Base-by-base conservation (phyloP, 1,140 invertebrate genomes). In the Formica exsecta region DNA sequence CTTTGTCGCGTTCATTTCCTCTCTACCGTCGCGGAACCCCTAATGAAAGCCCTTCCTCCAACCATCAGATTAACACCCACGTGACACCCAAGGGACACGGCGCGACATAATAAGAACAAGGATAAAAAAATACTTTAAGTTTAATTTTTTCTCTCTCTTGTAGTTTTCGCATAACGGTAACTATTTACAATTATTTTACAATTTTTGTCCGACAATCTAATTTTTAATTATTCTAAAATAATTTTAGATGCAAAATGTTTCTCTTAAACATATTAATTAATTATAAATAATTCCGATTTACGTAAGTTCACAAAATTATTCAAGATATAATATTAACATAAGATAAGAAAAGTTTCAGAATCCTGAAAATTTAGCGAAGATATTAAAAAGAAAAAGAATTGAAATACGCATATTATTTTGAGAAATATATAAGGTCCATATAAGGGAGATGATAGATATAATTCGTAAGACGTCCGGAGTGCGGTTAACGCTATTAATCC, bases 11-110 rank as follows among this genome's bases (percentile, higher is more conserved):
- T 85, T 36, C 64, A 59, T 85, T 89, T 77, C 54, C 54, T 32
- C 32, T 32, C 3, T 90, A 71, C 70, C 41, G 74, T 90, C 86
- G 70, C 75, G 59, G 6, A 38, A 59, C 51, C 73, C 80, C 88
- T 90, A 90, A 90, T 90, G 89, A 89, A 90, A 90, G 85, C 79
- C 79, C 86, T 85, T 87, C 73, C 66, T 83, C 73, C 85, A 38
- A 80, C 70, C 77, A 54, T 81, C 75, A 90, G 48, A 86, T 89
- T 90, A 86, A 90, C 89, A 83, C 88, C 74, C 70, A 83, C 86
- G 80, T 77, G 89, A 90, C 76, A 90, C 79, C 68, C 41, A 36
- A 57, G 79, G 13, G 57, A 74, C 41, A 11, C 57, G 29, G n/a
- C 62, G 25, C 19, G 48, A n/a, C n/a, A 62, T 59, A 85, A 80